Evolutionary conservation across 2,113 vertebrate genomes (phyloP).

Genomic region (Cephalopterus ornatus): DNA sequence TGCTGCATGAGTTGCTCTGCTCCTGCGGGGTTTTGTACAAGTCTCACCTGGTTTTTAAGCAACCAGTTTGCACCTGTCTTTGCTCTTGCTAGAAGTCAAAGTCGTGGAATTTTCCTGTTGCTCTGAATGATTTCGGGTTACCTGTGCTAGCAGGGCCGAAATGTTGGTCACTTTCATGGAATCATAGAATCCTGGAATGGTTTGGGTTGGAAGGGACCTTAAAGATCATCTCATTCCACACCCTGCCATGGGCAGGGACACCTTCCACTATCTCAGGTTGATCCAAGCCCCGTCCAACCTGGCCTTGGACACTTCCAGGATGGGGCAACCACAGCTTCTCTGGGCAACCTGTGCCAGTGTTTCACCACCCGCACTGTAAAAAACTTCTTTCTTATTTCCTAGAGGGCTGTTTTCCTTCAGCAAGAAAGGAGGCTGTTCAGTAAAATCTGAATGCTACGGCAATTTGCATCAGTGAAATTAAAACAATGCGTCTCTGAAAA

Average conservation of each 20-base stretch:
- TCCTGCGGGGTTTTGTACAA: neutral
- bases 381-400: neutral
- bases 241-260: neutral
- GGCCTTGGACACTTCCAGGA: neutral
- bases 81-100: neutral
- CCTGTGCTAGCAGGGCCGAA: neutral
- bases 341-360: neutral
- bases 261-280: neutral
- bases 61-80: neutral
- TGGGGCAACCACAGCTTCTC: neutral
- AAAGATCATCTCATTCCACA: neutral
- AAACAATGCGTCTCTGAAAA: neutral
- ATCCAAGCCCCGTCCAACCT: neutral
- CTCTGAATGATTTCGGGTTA: neutral
- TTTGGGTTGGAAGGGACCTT: neutral
- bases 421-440: neutral
- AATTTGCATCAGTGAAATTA: neutral
- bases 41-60: neutral
- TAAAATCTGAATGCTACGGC: neutral
- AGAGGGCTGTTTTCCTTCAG: neutral
- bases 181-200: neutral
- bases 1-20: neutral
- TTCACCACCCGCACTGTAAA: neutral
- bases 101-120: constrained; percentile 5
- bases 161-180: neutral